These are phyloP conservation scores for Anas bernieri DNA, from an alignment of 2,797 vertebrate genomes.

Conservation along the genomic window DNA sequence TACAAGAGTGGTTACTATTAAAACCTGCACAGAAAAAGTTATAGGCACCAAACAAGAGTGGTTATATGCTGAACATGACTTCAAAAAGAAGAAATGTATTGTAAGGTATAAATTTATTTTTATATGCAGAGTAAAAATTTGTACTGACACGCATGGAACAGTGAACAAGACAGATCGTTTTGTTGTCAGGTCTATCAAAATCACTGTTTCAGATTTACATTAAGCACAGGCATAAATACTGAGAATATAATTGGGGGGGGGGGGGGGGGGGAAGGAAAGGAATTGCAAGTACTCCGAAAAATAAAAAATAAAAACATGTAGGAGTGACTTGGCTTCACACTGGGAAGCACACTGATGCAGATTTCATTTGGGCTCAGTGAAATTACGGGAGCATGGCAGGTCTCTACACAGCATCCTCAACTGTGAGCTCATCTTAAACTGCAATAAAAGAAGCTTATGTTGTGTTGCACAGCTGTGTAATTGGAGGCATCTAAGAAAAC, in stretches of 20 bases:
- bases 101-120: not conserved
- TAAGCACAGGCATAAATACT: not conserved
- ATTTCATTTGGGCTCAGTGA: not conserved
- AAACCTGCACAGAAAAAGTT: not conserved
- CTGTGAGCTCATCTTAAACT: not conserved
- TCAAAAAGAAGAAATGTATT: not conserved
- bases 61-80: not conserved
- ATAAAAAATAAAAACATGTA: not conserved
- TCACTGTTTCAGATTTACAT: not conserved
- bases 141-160: not conserved
- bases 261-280: not conserved
- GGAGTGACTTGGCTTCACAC: not conserved
- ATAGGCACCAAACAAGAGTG: not conserved
- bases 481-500: not conserved
- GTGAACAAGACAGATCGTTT: slow-evolving; percentile 5
- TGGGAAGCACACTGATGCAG: not conserved
- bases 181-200: not conserved
- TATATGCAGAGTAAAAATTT: not conserved
- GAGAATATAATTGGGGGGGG: not conserved
- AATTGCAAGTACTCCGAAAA: not conserved
- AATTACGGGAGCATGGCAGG: accelerated
- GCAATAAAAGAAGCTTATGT: not conserved
- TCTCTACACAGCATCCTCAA: not conserved
- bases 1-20: not conserved
- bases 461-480: not conserved